phyloP scores from a whole-genome alignment of 2,888 invertebrate species.

The Mythimna vitellina region DNA sequence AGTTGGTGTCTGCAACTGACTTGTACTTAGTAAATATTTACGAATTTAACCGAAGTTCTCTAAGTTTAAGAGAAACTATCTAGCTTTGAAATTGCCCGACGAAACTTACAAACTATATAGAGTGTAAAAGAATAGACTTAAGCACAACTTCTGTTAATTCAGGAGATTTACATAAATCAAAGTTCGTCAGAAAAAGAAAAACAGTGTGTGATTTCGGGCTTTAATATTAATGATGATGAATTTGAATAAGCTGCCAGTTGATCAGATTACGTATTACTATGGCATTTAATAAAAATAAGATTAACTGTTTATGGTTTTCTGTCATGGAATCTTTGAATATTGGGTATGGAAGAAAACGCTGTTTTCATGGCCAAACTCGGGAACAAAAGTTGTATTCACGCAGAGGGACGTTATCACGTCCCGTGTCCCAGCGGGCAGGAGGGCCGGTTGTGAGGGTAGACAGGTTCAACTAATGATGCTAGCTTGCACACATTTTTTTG shows the following conservation, averaged over 20 bases:
- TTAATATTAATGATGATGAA: no score
- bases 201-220: no score
- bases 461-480: constrained; percentile 75
- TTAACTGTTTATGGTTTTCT: no score
- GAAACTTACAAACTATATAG: not conserved
- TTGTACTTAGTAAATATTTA: constrained; percentile 28
- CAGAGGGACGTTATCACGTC: constrained; percentile 78
- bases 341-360: constrained; percentile 16
- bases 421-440: constrained; percentile 71
- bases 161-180: not conserved
- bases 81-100: not conserved
- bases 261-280: no score
- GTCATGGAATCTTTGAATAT: not conserved
- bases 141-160: not conserved
- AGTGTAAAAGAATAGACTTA: not conserved
- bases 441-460: constrained; percentile 72
- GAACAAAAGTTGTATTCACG: constrained; percentile 65
- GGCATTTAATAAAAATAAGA: no score
- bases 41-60: not conserved
- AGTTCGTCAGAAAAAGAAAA: no score
- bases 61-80: constrained; percentile 10
- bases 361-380: constrained; percentile 54
- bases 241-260: no score
- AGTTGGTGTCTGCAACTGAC: constrained; percentile 9
- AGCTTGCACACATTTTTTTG: constrained; percentile 70